Evolutionary conservation across 2,888 invertebrate genomes (phyloP).

Genomic region (Hydroisotoma schaefferi): DNA sequence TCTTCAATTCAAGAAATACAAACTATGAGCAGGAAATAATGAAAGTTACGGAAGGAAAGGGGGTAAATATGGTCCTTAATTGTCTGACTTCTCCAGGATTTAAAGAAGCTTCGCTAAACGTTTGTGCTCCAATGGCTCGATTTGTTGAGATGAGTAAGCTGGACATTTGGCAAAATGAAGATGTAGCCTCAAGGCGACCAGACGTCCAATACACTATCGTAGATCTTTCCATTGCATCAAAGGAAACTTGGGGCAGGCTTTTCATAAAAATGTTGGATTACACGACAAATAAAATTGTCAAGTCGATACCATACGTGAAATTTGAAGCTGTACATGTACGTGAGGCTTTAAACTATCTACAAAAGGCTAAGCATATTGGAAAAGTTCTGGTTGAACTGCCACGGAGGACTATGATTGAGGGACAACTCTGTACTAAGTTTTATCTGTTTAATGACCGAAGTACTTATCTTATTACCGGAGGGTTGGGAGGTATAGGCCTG

Average conservation of each 20-base stretch:
- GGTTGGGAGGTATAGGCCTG: conserved; percentile 25
- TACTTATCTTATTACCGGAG: conserved; percentile 26
- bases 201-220: conserved; percentile 28
- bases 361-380: conserved; percentile 21
- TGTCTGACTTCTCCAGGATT: conserved; percentile 27
- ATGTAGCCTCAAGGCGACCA: conserved; percentile 18
- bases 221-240: conserved; percentile 12
- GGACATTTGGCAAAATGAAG: conserved; percentile 19
- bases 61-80: conserved; percentile 30
- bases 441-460: conserved; percentile 14
- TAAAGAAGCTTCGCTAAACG: conserved; percentile 25
- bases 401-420: neutral
- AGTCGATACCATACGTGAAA: conserved; percentile 6
- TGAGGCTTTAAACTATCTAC: conserved; percentile 19
- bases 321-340: conserved; percentile 12
- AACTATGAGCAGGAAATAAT: conserved; percentile 15
- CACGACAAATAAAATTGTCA: neutral
- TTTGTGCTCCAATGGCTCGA: conserved; percentile 11
- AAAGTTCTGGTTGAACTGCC: conserved; percentile 14
- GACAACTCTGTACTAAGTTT: neutral
- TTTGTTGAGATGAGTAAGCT: conserved; percentile 35
- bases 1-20: conserved; percentile 25
- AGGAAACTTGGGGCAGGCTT: neutral
- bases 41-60: conserved; percentile 19
- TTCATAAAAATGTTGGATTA: neutral